Evolutionary conservation across 2,113 vertebrate genomes (phyloP).

Genomic region (Cichladusa arquata): DNA sequence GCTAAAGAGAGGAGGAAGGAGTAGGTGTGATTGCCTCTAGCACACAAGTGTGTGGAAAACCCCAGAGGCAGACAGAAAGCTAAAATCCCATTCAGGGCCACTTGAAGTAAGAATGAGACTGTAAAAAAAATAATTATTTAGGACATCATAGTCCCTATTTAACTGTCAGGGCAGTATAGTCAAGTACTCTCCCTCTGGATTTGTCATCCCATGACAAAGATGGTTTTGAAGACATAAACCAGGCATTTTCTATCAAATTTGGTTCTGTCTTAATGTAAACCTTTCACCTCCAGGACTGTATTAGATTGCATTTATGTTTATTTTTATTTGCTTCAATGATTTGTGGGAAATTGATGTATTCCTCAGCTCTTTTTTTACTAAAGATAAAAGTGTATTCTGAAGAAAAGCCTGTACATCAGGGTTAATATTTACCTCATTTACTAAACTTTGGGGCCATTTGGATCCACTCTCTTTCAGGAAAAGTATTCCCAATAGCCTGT

Average conservation of each 20-base stretch:
- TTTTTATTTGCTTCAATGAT: not conserved
- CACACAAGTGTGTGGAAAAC: not conserved
- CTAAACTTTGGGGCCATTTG: not conserved
- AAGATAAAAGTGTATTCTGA: not conserved
- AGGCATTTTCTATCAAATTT: not conserved
- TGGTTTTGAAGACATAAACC: not conserved
- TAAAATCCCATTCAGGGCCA: not conserved
- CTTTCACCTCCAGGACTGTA: not conserved
- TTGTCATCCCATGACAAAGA: not conserved
- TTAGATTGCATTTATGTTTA: not conserved
- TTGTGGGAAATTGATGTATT: not conserved
- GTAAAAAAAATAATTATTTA: not conserved
- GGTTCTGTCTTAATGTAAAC: not conserved
- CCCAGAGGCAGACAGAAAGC: not conserved
- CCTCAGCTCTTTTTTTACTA: not conserved
- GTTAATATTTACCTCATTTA: not conserved
- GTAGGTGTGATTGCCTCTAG: not conserved
- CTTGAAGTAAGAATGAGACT: not conserved
- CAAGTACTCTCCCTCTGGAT: not conserved
- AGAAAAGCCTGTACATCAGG: not conserved
- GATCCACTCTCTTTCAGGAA: not conserved
- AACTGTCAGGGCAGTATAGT: not conserved
- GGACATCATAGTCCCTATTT: fast-evolving
- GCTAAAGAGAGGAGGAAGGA: not conserved
- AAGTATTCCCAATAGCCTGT: not conserved